Percentiles rank a stretch among this genome's conserved stretches.
These are phyloP conservation scores for Atta cephalotes DNA, from an alignment of 1,140 invertebrate genomes.

Conservation along the genomic window DNA sequence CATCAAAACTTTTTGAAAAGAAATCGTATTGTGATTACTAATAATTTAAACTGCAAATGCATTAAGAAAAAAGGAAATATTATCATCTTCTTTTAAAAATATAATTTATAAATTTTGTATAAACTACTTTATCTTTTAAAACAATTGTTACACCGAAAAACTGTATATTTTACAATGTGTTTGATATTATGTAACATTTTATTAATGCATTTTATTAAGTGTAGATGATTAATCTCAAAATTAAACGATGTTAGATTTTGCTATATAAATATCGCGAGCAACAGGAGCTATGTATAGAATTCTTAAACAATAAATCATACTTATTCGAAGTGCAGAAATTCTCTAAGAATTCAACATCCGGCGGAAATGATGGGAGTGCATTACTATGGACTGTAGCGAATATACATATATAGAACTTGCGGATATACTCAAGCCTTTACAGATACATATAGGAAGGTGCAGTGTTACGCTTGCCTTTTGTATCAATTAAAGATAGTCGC, in stretches of 20 bases:
- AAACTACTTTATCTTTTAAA: not conserved
- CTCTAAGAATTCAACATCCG: constrained; percentile 65
- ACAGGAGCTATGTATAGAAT: not conserved
- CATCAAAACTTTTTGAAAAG: too few species aligned
- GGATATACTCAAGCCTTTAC: not conserved
- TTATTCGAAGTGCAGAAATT: constrained; percentile 35
- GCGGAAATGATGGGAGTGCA: constrained; percentile 63
- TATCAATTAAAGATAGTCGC: constrained; percentile 68
- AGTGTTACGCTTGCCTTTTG: constrained; percentile 62
- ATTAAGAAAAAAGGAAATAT: too few species aligned
- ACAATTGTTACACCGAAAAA: not conserved
- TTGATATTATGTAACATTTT: not conserved
- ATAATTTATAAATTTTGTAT: not conserved
- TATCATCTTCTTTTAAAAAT: not conserved
- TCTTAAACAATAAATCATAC: constrained; percentile 37
- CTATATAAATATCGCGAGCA: constrained; percentile 24
- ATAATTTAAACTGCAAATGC: too few species aligned
- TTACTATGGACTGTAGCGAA: constrained; percentile 12
- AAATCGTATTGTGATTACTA: too few species aligned
- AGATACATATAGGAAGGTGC: not conserved
- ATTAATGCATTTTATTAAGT: not conserved
- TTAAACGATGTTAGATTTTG: constrained; percentile 19
- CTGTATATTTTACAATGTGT: not conserved
- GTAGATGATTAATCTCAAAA: not conserved
- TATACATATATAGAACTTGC: not conserved